Conservation (phyloP, 2,113 vertebrate species). For the Amblyornis subalaris region DNA sequence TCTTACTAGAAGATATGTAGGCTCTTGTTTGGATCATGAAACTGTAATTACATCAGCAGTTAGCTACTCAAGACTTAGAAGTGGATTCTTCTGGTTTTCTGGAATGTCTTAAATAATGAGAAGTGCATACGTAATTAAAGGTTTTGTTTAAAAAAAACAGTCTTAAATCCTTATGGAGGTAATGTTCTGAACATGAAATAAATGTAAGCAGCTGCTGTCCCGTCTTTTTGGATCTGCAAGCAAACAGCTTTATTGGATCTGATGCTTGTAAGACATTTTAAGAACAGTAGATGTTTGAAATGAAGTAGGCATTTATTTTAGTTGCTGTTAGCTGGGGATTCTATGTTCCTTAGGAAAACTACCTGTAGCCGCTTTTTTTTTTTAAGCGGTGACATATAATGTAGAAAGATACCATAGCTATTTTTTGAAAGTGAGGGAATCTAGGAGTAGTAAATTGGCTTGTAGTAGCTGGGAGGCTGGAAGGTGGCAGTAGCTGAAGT, state of each 20-base stretch:
- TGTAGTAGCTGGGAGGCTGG: background rate
- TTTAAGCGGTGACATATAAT: background rate
- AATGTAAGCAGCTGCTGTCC: background rate
- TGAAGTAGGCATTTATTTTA: background rate
- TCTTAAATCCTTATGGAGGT: background rate
- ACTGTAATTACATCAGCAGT: conserved; percentile 22
- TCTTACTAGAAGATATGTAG: background rate
- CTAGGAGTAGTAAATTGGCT: background rate
- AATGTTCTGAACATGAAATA: background rate
- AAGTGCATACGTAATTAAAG: background rate
- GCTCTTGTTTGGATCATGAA: conserved; percentile 18
- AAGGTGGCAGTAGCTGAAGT: background rate
- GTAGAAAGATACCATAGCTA: background rate
- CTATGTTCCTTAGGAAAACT: background rate
- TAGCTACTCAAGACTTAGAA: background rate
- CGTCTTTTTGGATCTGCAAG: background rate
- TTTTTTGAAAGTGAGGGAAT: background rate
- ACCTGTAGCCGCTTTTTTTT: background rate
- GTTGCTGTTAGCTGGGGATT: background rate
- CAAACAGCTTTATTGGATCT: background rate
- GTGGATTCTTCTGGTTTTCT: conserved; percentile 11
- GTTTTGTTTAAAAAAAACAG: background rate
- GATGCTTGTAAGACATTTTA: background rate
- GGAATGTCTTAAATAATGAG: background rate
- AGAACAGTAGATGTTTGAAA: background rate